phyloP scores from a whole-genome alignment of 2,797 vertebrate genomes.

The Gymnocypris eckloni region DNA sequence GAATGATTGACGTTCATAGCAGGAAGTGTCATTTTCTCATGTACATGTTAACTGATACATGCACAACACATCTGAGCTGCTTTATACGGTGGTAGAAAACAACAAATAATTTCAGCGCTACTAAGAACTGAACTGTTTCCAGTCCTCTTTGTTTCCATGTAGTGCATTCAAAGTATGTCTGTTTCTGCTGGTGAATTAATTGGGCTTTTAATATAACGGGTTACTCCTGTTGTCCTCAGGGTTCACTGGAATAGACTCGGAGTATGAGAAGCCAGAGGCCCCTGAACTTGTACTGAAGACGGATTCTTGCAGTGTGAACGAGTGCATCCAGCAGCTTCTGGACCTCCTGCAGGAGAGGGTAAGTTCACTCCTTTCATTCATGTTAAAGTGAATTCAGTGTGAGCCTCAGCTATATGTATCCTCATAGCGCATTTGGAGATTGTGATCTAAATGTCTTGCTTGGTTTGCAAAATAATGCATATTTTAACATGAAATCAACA shows the following conservation, averaged over 20 bases:
- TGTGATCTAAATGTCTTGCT: neutral
- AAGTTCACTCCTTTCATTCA: neutral
- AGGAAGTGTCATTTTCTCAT: neutral
- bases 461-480: neutral
- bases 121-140: neutral
- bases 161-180: neutral
- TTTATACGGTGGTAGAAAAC: neutral
- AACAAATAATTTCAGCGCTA: neutral
- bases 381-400: neutral
- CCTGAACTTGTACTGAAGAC: slow-evolving; percentile 98
- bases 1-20: neutral
- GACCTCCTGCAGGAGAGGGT: slow-evolving; percentile 97
- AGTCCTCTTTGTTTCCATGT: too few species aligned
- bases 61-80: neutral
- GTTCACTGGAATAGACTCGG: slow-evolving; percentile 97
- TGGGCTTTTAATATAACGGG: neutral
- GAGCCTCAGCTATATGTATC: neutral
- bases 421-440: neutral
- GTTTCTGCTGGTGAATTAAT: neutral
- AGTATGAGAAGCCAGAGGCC: slow-evolving; percentile 96
- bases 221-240: slow-evolving; percentile 72
- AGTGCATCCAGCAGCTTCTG: slow-evolving; percentile 95
- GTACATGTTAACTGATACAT: neutral
- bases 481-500: too few species aligned
- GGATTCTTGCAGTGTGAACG: slow-evolving; percentile 93